phyloP scores from a whole-genome alignment of 2,113 vertebrate genomes.

The Myiozetetes cayanensis region DNA sequence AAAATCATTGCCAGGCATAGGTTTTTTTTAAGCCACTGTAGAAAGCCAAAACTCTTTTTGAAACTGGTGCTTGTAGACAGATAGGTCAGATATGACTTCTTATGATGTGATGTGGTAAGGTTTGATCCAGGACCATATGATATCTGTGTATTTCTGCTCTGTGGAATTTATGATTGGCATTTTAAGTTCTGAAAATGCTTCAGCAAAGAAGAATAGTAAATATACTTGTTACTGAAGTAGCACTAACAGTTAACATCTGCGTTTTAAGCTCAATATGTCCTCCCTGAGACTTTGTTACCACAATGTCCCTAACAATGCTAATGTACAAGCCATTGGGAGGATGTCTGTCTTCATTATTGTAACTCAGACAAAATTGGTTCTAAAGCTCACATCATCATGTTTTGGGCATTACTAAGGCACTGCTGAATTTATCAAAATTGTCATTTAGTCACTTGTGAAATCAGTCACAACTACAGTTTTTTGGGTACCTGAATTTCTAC shows the following conservation, averaged over 20 bases:
- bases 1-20: background rate
- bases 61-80: background rate
- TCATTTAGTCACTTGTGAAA: background rate
- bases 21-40: background rate
- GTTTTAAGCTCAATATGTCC: background rate
- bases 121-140: background rate
- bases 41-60: background rate
- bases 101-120: rapidly evolving
- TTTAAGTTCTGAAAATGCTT: background rate
- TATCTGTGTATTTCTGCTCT: background rate
- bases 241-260: background rate
- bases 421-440: background rate
- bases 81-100: background rate
- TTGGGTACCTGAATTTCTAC: background rate
- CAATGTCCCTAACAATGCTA: background rate
- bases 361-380: background rate
- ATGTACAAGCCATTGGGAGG: background rate
- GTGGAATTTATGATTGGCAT: background rate
- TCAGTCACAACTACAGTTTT: background rate
- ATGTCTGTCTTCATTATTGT: background rate
- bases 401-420: background rate
- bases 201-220: background rate
- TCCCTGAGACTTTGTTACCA: background rate
- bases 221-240: background rate
- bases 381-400: background rate